A percentile compares a stretch with the other conserved stretches of the same genome.
phyloP scores from a whole-genome alignment of 2,113 vertebrate species.

The Pogona vitticeps region DNA sequence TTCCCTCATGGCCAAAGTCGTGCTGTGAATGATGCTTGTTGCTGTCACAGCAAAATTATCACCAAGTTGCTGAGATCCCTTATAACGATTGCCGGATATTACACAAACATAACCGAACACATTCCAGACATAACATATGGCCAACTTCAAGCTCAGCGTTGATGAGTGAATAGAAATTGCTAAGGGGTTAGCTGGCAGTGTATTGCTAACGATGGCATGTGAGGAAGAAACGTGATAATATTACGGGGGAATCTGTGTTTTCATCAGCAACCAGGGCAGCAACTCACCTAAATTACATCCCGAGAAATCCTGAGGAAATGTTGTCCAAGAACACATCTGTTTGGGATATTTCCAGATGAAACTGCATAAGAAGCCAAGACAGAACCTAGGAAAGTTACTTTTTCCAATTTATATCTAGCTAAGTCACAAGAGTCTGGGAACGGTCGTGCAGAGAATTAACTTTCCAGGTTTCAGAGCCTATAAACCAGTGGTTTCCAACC shows the following conservation, averaged over 20 bases:
- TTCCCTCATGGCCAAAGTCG: constrained; percentile 21
- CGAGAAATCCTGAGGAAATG: neutral
- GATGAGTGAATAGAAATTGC: neutral
- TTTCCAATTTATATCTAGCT: too few relatives aligned
- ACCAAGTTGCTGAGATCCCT: constrained; percentile 18
- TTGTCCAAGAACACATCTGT: neutral
- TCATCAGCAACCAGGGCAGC: neutral
- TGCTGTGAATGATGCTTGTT: constrained; percentile 32
- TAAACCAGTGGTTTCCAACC: too few relatives aligned
- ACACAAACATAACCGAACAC: neutral
- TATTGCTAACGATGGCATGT: neutral
- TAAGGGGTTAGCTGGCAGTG: fast-evolving
- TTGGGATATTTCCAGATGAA: neutral
- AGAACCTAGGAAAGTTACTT: too few relatives aligned
- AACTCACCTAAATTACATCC: neutral
- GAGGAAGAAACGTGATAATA: fast-evolving
- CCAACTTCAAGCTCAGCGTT: neutral
- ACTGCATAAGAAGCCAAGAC: too few relatives aligned
- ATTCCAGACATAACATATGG: neutral
- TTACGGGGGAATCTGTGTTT: neutral
- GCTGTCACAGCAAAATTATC: neutral
- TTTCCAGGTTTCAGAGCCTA: too few relatives aligned
- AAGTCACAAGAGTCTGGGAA: too few relatives aligned
- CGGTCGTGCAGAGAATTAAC: too few relatives aligned
- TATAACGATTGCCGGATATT: neutral